A percentile compares a stretch with the other conserved stretches of the same genome.
Evolutionary conservation across 2,113 vertebrate species (phyloP).

Genomic region (Cyanistes caeruleus): DNA sequence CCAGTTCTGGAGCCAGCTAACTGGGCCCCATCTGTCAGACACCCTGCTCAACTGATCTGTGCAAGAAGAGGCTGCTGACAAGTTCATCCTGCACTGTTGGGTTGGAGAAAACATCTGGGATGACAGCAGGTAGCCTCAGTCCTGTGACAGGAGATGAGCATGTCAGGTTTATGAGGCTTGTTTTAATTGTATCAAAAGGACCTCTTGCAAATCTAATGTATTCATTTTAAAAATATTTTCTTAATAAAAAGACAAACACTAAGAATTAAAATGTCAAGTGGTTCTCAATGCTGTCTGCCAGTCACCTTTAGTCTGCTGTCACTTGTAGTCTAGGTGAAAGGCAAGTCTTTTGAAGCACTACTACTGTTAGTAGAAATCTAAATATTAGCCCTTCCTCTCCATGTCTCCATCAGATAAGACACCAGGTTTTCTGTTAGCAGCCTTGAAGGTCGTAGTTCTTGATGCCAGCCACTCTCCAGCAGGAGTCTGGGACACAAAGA

Average conservation of each 20-base stretch:
- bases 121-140: neutral
- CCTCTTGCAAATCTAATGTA: neutral
- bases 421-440: neutral
- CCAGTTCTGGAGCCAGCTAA: neutral
- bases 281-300: neutral
- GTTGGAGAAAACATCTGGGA: neutral
- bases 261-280: slow-evolving; percentile 21
- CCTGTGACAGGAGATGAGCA: neutral
- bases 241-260: slow-evolving; percentile 20
- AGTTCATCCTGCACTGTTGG: neutral
- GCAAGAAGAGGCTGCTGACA: neutral
- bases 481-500: neutral
- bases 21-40: neutral
- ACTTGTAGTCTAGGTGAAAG: neutral
- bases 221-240: neutral
- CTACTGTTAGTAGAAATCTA: slow-evolving; percentile 15
- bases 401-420: neutral
- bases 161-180: neutral
- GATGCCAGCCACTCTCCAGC: neutral
- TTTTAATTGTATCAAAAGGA: neutral
- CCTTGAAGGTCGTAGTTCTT: neutral
- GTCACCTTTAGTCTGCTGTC: neutral
- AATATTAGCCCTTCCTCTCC: slow-evolving; percentile 49
- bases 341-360: neutral
- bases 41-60: neutral